phyloP scores from a whole-genome alignment of 37 sponge, comb jelly and placozoan genomes.

The Ianthella basta region DNA sequence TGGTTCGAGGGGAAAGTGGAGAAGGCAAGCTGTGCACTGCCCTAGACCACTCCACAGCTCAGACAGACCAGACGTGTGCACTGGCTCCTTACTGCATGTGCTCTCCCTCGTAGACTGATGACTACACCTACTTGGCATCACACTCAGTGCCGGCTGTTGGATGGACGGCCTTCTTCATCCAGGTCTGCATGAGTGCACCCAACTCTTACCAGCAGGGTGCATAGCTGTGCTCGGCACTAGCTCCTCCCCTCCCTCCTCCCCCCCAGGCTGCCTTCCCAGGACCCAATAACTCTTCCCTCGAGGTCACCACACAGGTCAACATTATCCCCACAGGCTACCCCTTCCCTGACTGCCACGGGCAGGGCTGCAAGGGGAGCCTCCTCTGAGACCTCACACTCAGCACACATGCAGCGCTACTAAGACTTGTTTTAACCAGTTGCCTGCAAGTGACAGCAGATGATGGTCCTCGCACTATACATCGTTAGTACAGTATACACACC shows the following conservation, averaged over 20 bases:
- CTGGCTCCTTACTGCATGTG: not conserved
- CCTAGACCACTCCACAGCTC: not conserved
- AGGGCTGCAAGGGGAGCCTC: constrained; percentile 67
- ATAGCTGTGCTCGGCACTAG: too few species aligned
- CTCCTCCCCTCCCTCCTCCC: not conserved
- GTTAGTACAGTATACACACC: too few species aligned
- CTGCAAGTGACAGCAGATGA: too few species aligned
- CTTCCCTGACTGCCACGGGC: constrained; percentile 87
- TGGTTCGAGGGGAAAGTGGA: constrained; percentile 56
- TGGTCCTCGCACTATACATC: too few species aligned
- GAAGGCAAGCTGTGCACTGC: not conserved
- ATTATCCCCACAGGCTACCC: constrained; percentile 85
- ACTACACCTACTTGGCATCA: constrained; percentile 57
- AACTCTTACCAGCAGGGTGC: not conserved
- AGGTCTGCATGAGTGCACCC: constrained; percentile 39
- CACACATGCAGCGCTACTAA: too few species aligned
- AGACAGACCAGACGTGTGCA: too few species aligned
- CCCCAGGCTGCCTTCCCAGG: constrained; percentile 70
- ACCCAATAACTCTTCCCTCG: constrained; percentile 47
- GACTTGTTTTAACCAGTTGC: too few species aligned
- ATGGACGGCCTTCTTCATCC: constrained; percentile 89
- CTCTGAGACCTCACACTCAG: constrained; percentile 17
- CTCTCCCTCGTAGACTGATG: constrained; percentile 39
- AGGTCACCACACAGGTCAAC: constrained; percentile 88
- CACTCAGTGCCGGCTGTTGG: constrained; percentile 59